Evolutionary conservation across 2,797 vertebrate genomes (phyloP).

Genomic region (Pelodytes ibericus): DNA sequence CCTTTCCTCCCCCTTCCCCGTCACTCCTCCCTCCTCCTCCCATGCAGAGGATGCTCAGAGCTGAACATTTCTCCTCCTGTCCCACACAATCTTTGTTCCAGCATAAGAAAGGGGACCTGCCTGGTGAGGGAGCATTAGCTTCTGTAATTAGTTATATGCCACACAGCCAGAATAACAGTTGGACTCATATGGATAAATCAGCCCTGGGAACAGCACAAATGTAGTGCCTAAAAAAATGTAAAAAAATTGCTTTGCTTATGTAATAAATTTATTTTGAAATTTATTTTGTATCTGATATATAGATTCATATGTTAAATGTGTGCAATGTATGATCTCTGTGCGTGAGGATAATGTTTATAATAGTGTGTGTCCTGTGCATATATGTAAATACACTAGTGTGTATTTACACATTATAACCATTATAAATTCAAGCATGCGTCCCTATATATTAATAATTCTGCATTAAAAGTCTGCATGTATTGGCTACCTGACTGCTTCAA

Average conservation of each 20-base stretch:
- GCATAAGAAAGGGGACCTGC: conserved; percentile 31
- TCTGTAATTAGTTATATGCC: conserved; percentile 33
- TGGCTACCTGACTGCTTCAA: conserved; percentile 4
- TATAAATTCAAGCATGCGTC: background rate
- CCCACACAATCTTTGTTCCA: conserved; percentile 27
- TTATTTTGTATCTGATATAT: too few species aligned
- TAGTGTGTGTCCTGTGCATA: too few species aligned
- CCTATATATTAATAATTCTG: background rate
- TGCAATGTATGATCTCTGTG: too few species aligned
- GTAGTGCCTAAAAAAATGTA: background rate
- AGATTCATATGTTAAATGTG: too few species aligned
- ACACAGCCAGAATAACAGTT: background rate
- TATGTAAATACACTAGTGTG: too few species aligned
- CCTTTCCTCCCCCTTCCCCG: background rate
- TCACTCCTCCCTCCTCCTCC: conserved; percentile 26
- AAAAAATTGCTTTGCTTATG: background rate
- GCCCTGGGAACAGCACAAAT: background rate
- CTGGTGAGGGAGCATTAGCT: background rate
- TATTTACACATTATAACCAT: too few species aligned
- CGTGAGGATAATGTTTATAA: too few species aligned
- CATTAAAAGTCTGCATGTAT: background rate
- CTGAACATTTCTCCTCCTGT: conserved; percentile 11
- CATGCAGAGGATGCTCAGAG: conserved; percentile 19
- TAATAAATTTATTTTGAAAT: background rate
- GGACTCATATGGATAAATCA: background rate